Evolutionary conservation across 2,888 invertebrate species (phyloP).

Genomic region (Microplitis manilae): DNA sequence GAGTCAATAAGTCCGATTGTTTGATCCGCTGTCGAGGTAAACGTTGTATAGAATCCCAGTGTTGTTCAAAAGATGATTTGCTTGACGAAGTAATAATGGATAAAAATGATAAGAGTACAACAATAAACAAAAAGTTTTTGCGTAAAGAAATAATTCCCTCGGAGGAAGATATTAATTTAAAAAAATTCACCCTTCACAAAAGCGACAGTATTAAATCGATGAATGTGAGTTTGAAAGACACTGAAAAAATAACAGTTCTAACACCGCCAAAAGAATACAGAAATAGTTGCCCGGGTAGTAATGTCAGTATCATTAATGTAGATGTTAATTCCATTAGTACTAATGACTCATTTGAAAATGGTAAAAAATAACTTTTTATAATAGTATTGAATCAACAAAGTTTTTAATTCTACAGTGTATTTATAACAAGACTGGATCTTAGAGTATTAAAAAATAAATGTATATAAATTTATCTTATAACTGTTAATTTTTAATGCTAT

Average conservation of each 20-base stretch:
- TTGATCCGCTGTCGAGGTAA: constrained; percentile 66
- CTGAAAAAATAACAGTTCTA: neutral
- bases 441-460: neutral
- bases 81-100: constrained; percentile 37
- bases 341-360: constrained; percentile 8
- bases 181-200: constrained; percentile 49
- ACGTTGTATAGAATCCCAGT: constrained; percentile 63
- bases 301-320: constrained; percentile 43
- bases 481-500: neutral
- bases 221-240: neutral
- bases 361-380: constrained; percentile 8
- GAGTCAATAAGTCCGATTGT: constrained; percentile 58
- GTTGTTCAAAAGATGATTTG: constrained; percentile 60
- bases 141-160: constrained; percentile 57
- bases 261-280: constrained; percentile 9
- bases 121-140: constrained; percentile 52
- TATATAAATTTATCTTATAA: neutral
- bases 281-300: constrained; percentile 40
- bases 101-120: constrained; percentile 26
- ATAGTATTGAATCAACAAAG: neutral
- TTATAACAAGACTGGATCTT: neutral
- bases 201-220: constrained; percentile 44
- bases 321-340: constrained; percentile 21
- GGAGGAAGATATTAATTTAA: constrained; percentile 49
- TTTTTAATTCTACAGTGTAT: neutral